These are phyloP conservation scores for Oreochromis mossambicus DNA, from an alignment of 2,797 vertebrate genomes.

Conservation along the genomic window DNA sequence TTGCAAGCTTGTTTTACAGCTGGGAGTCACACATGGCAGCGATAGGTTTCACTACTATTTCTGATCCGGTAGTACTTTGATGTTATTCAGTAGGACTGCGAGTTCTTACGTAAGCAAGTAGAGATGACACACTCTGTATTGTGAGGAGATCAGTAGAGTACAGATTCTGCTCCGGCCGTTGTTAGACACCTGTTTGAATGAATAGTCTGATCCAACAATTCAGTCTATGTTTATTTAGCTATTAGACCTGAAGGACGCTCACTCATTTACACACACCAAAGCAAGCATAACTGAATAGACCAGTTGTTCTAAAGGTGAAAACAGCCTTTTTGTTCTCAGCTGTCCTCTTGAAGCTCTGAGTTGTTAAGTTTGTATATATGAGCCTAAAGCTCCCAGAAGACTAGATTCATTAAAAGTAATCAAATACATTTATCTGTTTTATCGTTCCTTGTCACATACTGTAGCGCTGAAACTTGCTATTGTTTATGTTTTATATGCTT, in stretches of 20 bases:
- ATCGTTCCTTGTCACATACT: neutral
- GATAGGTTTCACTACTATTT: neutral
- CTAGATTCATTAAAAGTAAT: neutral
- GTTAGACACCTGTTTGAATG: conserved; percentile 23
- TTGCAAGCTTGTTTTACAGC: conserved; percentile 43
- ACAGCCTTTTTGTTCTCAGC: neutral
- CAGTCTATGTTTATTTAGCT: conserved; percentile 46
- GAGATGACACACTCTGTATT: neutral
- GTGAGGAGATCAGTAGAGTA: neutral
- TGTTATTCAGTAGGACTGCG: neutral
- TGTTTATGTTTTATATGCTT: neutral
- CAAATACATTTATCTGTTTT: neutral
- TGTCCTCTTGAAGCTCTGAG: conserved; percentile 10
- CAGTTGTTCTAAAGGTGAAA: conserved; percentile 30
- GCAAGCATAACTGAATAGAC: conserved; percentile 26
- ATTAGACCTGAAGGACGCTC: conserved; percentile 18
- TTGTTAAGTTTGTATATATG: neutral
- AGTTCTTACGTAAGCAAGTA: neutral
- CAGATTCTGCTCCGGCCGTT: neutral
- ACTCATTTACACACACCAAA: neutral
- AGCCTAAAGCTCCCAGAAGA: neutral
- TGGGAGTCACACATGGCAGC: conserved; percentile 41
- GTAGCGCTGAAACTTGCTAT: neutral
- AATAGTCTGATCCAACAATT: conserved; percentile 12
- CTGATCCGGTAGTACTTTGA: neutral